Evolutionary conservation across 2,797 vertebrate genomes (phyloP), one percentile per base, ranked within the genome.

Genomic region (Muscicapa striata): DNA sequence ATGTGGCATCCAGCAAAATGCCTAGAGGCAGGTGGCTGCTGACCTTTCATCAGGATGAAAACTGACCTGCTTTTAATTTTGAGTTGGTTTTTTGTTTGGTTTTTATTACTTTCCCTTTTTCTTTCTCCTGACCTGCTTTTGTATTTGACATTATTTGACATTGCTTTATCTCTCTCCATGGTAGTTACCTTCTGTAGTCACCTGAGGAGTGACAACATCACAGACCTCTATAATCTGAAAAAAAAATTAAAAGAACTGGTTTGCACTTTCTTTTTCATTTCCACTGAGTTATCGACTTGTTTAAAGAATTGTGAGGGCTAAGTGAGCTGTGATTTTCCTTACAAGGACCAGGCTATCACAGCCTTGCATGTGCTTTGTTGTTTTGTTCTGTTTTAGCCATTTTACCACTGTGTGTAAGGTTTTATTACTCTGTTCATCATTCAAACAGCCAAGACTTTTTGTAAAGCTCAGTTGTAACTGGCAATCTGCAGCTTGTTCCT

Each of bases 371-470:
- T 68, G 13, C 77, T 91, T 87, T 82, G 55, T 54, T 89, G 68
- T 52, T 93, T 87, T 64, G 34, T 49, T 87, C 61, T 48, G n/a
- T 46, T 93, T 94, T 51, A 83, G 72, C 49, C 72, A 68, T 68
- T 95, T 94, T 26, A 27, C 75, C 10, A 10, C 3, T 3, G 77
- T 54, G 69, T 84, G 86, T 89, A 78, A 59, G 36, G 66, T 52
- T 95, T 93, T 87, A 93, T 87, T 87, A 76, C 70, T 90, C 81
- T 61, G 24, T 92, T 92, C 75, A 70, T 96, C 88, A 79, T 89
- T 90, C 58, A 92, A 93, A 73, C 34, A 83, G n/a, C 34, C 69
- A 57, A 55, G 78, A 83, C 63, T 38, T 66, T 80, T 69, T 90
- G 54, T 92, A 85, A 66, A 85, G 54, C 72, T 89, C 41, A 14